These are phyloP conservation scores for Drosophila kanekoi DNA, from an alignment of 2,888 invertebrate species.

Conservation along the genomic window DNA sequence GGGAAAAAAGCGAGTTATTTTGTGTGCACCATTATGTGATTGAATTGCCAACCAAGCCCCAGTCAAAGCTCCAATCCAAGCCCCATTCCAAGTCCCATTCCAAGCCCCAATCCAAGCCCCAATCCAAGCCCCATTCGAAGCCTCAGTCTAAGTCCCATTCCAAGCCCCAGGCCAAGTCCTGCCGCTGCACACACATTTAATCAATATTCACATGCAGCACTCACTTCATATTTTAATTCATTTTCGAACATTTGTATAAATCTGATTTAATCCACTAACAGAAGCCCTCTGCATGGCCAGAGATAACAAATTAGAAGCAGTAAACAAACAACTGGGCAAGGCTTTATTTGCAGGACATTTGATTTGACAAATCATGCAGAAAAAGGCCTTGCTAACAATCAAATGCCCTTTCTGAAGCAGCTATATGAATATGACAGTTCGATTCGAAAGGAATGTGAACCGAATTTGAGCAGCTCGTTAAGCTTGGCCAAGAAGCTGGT, in stretches of 20 bases:
- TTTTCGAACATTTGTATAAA: conserved; percentile 1
- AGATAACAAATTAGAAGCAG: neutral
- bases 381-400: no score
- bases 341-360: neutral
- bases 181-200: conserved; percentile 1
- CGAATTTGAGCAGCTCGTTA: no score
- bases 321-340: neutral
- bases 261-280: conserved; percentile 9
- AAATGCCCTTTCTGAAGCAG: no score
- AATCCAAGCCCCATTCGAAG: no score
- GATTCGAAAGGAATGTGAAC: no score
- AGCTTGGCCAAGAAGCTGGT: no score
- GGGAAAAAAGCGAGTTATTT: conserved; percentile 1
- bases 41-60: conserved; percentile 10
- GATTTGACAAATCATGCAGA: no score
- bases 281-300: neutral
- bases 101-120: no score
- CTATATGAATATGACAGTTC: no score
- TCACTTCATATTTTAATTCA: conserved; percentile 1
- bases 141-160: no score
- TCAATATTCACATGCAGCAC: conserved; percentile 10
- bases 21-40: conserved; percentile 26
- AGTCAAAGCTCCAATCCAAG: neutral
- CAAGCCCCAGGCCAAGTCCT: no score
- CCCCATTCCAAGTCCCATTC: neutral